These are phyloP conservation scores for Halictus rubicundus DNA, from an alignment of 1,140 invertebrate genomes.

Conservation along the genomic window DNA sequence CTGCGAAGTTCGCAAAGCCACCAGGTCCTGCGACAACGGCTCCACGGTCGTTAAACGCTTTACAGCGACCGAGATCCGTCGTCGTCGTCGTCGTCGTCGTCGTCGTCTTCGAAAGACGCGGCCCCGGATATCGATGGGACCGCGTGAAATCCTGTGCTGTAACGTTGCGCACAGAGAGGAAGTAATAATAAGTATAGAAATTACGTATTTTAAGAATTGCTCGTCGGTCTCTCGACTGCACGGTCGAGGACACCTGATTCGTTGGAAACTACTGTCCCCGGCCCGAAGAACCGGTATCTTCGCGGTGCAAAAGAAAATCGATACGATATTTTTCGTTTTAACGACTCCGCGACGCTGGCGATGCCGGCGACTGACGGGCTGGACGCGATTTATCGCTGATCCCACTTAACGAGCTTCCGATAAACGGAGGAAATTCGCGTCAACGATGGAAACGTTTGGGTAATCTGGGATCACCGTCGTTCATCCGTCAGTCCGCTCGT, in stretches of 20 bases:
- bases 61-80: conserved; percentile 44
- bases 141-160: not conserved
- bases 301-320: conserved; percentile 5
- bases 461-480: conserved; percentile 53
- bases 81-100: not conserved
- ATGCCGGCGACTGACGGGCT: conserved; percentile 15
- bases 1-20: conserved; percentile 10
- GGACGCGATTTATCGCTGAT: conserved; percentile 62
- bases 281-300: conserved; percentile 11
- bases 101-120: conserved; percentile 3
- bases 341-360: not conserved
- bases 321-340: conserved; percentile 9
- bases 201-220: too few relatives aligned
- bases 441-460: conserved; percentile 63
- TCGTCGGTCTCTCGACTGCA: conserved; percentile 31
- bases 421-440: conserved; percentile 66
- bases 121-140: conserved; percentile 43
- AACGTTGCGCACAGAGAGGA: too few relatives aligned
- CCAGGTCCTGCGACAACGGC: not conserved
- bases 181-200: too few relatives aligned
- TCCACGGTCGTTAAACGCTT: conserved; percentile 52
- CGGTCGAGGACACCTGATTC: conserved; percentile 30
- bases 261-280: conserved; percentile 28
- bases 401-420: conserved; percentile 65
- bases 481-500: conserved; percentile 41